phyloP scores from a whole-genome alignment of 1,140 invertebrate genomes.

The Semibalanus balanoides region DNA sequence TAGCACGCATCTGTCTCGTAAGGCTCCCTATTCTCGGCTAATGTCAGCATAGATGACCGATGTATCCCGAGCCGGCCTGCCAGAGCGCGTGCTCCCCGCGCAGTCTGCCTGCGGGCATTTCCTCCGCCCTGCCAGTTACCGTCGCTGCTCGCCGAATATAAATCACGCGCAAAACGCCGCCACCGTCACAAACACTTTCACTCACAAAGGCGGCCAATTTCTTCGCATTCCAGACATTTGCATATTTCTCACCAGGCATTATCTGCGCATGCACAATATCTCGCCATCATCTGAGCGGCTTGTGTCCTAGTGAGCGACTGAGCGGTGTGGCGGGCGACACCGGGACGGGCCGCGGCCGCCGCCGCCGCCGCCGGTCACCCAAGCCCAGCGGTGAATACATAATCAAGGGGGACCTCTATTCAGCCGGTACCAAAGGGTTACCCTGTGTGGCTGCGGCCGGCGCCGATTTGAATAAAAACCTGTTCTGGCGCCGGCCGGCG shows the following conservation, averaged over 20 bases:
- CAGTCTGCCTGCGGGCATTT: too few relatives aligned
- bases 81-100: too few relatives aligned
- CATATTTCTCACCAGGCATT: not conserved
- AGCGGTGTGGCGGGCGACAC: too few relatives aligned
- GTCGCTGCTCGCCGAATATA: not conserved
- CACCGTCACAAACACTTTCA: not conserved
- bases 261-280: not conserved
- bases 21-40: not conserved
- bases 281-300: not conserved
- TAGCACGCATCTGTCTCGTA: not conserved
- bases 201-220: not conserved
- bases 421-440: not conserved
- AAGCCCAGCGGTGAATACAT: not conserved
- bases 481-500: not conserved
- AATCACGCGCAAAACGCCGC: not conserved
- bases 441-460: not conserved
- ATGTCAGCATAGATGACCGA: not conserved
- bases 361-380: not conserved
- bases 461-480: not conserved
- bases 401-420: not conserved
- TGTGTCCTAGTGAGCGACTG: not conserved
- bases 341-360: too few relatives aligned
- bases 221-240: not conserved
- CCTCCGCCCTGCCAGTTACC: too few relatives aligned
- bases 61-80: not conserved